These are phyloP conservation scores for Sus cebifrons DNA, from an alignment of 2,797 vertebrate genomes.

Conservation along the genomic window DNA sequence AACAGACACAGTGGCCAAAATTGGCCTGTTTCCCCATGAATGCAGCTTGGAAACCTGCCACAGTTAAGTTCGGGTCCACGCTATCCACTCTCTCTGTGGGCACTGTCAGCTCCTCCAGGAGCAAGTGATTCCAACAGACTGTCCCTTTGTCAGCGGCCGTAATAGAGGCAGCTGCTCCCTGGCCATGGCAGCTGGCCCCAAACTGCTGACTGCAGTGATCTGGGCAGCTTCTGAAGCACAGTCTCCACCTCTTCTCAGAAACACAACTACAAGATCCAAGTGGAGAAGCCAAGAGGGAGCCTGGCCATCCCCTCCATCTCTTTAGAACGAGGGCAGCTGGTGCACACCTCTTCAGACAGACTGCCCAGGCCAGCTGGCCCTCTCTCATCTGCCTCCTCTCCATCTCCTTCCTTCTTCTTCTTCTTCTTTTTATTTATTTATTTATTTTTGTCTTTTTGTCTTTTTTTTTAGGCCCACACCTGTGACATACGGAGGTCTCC, in stretches of 20 bases:
- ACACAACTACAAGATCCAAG: background rate
- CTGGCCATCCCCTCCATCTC: background rate
- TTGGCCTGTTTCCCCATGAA: background rate
- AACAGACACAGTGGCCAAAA: background rate
- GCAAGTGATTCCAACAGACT: background rate
- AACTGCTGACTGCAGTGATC: background rate
- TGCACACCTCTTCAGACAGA: background rate
- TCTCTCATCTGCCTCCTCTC: background rate
- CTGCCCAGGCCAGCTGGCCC: background rate
- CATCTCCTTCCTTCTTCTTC: too few species aligned
- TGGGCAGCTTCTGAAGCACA: slow-evolving; percentile 8
- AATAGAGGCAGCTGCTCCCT: background rate
- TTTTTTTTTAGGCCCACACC: too few species aligned
- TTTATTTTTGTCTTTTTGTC: too few species aligned
- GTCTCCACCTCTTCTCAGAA: background rate
- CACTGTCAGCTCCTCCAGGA: background rate
- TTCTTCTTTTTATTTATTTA: too few species aligned
- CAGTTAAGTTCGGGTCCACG: background rate
- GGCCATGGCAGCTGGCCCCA: background rate
- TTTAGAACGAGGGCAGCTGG: background rate
- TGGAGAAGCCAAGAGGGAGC: background rate
- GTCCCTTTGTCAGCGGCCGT: background rate
- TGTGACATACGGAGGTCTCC: too few species aligned
- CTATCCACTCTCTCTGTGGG: background rate
- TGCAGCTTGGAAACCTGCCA: background rate